Conservation (phyloP, 2,113 vertebrate species). For the Sula dactylatra region DNA sequence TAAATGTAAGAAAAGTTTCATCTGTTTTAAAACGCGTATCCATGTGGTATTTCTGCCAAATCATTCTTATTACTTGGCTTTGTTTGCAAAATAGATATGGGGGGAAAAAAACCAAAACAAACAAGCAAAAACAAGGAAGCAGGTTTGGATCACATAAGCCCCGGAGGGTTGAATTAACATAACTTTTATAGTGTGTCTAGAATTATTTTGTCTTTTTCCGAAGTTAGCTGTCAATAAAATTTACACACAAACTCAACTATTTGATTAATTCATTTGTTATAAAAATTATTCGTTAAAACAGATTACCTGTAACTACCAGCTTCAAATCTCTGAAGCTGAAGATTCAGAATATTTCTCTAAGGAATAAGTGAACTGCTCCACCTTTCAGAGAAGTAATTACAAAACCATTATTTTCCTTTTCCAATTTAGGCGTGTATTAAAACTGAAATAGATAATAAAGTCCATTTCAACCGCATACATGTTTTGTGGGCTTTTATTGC, state of each 20-base stretch:
- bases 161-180: not conserved
- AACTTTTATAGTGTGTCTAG: not conserved
- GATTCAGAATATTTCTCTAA: not conserved
- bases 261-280: not conserved
- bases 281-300: not conserved
- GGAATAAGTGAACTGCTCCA: not conserved
- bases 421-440: not conserved
- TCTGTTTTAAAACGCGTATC: not conserved
- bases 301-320: not conserved
- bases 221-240: not conserved
- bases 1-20: not conserved
- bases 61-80: not conserved
- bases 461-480: not conserved
- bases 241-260: not conserved
- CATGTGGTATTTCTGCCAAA: not conserved
- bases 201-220: not conserved
- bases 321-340: not conserved
- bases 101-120: not conserved
- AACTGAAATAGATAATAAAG: not conserved
- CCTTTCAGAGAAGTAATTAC: not conserved
- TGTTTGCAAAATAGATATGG: not conserved
- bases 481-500: not conserved
- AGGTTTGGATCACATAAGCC: not conserved
- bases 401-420: not conserved
- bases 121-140: not conserved